A percentile compares a stretch with the other conserved stretches of the same genome.
Evolutionary conservation across 1,140 invertebrate species (phyloP).

Genomic region (Drosophila punjabiensis): DNA sequence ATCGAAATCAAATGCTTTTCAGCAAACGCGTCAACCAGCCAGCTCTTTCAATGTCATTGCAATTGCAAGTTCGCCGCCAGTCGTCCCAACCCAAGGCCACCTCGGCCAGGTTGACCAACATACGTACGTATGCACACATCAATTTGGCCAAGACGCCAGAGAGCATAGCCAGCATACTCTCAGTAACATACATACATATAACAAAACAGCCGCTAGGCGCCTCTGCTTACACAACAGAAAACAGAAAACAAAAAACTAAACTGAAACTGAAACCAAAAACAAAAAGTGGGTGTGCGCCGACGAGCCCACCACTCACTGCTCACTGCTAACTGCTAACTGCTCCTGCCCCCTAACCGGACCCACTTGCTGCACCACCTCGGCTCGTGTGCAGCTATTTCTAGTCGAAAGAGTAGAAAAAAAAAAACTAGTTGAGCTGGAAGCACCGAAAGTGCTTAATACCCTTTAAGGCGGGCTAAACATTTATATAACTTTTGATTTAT

Average conservation of each 20-base stretch:
- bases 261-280: slow-evolving; percentile 35
- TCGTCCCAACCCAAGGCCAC: slow-evolving; percentile 67
- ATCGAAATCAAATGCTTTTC: slow-evolving; percentile 36
- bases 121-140: slow-evolving; percentile 9
- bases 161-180: slow-evolving; percentile 17
- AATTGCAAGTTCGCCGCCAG: slow-evolving; percentile 54
- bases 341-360: slow-evolving; percentile 1
- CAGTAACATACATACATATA: slow-evolving; percentile 7
- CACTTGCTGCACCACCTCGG: neutral
- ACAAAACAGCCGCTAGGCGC: slow-evolving; percentile 53
- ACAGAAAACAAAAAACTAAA: slow-evolving; percentile 28
- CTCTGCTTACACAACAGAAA: slow-evolving; percentile 61
- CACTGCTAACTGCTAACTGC: slow-evolving; percentile 4
- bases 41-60: slow-evolving; percentile 77
- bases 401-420: slow-evolving; percentile 12
- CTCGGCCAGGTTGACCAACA: slow-evolving; percentile 63
- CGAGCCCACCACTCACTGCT: slow-evolving; percentile 63
- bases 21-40: slow-evolving; percentile 48
- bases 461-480: slow-evolving; percentile 4
- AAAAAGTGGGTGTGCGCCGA: slow-evolving; percentile 74
- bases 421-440: slow-evolving; percentile 5
- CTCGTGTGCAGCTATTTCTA: slow-evolving; percentile 25
- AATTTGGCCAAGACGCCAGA: slow-evolving; percentile 14
- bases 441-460: slow-evolving; percentile 11
- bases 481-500: too few relatives aligned